Percentiles rank a stretch among this genome's conserved stretches.
Conservation (phyloP, 1,140 invertebrate species). For the Anthonomus grandis region DNA sequence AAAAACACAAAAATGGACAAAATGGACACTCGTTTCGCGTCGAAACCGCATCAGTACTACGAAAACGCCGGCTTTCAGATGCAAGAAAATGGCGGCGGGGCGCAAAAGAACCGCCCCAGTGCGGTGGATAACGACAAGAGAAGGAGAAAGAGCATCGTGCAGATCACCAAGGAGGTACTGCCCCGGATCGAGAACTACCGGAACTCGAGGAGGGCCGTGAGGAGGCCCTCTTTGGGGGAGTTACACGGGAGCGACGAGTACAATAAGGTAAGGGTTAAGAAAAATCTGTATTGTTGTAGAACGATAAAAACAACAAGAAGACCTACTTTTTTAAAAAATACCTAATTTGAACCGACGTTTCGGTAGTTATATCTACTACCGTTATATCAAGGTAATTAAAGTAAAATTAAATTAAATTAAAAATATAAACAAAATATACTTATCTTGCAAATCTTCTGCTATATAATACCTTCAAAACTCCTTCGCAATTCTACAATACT, state of each 20-base stretch:
- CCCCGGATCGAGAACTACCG: slow-evolving; percentile 88
- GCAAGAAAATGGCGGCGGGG: slow-evolving; percentile 34
- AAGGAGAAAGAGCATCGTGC: slow-evolving; percentile 54
- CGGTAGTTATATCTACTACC: too few relatives aligned
- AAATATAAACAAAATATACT: too few relatives aligned
- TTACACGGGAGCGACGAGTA: slow-evolving; percentile 59
- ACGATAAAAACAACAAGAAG: too few relatives aligned
- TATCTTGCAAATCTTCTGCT: too few relatives aligned
- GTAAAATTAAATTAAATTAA: too few relatives aligned
- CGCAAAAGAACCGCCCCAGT: slow-evolving; percentile 21
- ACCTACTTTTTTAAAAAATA: too few relatives aligned
- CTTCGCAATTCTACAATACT: too few relatives aligned
- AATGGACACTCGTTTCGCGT: background rate
- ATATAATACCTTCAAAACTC: too few relatives aligned
- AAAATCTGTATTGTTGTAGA: too few relatives aligned
- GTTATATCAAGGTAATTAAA: too few relatives aligned
- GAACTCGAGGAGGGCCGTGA: slow-evolving; percentile 68
- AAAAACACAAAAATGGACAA: background rate
- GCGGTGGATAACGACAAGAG: slow-evolving; percentile 9
- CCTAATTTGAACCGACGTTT: too few relatives aligned
- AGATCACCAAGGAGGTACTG: slow-evolving; percentile 71
- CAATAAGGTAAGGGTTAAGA: slow-evolving; percentile 53
- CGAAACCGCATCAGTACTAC: slow-evolving; percentile 20
- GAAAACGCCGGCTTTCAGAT: slow-evolving; percentile 39
- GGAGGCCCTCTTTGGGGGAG: slow-evolving; percentile 71